A percentile compares a stretch with the other conserved stretches of the same genome.
These are phyloP conservation scores for Morinoia aosen DNA, from an alignment of 2,888 invertebrate species.

Conservation along the genomic window DNA sequence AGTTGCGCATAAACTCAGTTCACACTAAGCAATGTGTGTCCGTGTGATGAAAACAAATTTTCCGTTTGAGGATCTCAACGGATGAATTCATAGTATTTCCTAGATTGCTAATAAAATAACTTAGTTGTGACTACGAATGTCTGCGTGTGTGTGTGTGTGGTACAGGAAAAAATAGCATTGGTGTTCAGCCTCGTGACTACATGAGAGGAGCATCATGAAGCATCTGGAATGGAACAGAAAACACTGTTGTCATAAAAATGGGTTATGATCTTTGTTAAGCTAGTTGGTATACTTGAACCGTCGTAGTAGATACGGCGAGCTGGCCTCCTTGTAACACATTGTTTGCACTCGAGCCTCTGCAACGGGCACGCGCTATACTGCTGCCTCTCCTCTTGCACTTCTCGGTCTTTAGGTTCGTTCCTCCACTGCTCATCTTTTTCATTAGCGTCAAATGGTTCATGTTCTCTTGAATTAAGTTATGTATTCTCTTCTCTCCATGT, in stretches of 20 bases:
- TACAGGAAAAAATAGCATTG: neutral
- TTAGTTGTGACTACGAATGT: neutral
- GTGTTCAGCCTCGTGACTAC: constrained; percentile 22
- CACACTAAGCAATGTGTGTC: neutral
- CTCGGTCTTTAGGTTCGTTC: neutral
- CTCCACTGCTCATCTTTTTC: neutral
- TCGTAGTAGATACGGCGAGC: constrained; percentile 59
- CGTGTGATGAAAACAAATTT: neutral
- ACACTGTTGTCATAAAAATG: neutral
- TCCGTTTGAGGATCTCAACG: neutral
- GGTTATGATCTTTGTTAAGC: constrained; percentile 5
- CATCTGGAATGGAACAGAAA: constrained; percentile 15
- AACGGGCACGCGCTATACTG: constrained; percentile 49
- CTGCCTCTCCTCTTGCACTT: constrained; percentile 43
- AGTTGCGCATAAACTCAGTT: neutral
- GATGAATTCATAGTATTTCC: neutral
- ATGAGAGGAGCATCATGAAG: constrained; percentile 37
- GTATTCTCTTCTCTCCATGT: neutral
- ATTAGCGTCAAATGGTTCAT: neutral
- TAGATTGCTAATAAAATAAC: neutral
- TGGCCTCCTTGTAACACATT: constrained; percentile 67
- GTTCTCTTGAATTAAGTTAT: neutral
- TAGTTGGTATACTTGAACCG: neutral
- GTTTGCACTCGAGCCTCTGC: constrained; percentile 66
- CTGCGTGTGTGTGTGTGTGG: neutral